Evolutionary conservation across 2,797 vertebrate species (phyloP), one percentile per base, ranked within the genome.

Genomic region (Ispidina picta): DNA sequence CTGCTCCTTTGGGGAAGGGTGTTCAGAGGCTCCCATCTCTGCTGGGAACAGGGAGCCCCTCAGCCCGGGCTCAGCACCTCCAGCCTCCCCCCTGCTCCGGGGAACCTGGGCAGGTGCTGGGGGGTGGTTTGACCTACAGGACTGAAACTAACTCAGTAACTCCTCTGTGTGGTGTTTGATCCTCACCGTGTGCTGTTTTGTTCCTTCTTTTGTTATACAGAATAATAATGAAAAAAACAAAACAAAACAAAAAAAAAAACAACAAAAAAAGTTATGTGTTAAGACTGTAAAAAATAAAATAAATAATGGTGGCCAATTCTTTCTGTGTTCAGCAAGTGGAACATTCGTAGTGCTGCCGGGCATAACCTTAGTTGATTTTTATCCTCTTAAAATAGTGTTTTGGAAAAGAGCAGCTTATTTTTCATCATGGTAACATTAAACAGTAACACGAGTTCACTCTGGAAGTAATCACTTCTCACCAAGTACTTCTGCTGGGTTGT

Each of bases 391-490:
- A 90, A 51, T 3, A 48, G 29, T 22, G 37, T 51, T 78, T 70
- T 69, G 84, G 78, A n/a, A 92, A 83, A 83, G 70, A 89, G 86
- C 75, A 83, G 62, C 60, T 91, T 55, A 10, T n/a, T 71, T 95
- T 75, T 90, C 66, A 66, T 90, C 33, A 31, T 54, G 73, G 65
- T 72, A 85, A 51, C 80, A 92, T 43, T 64, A 78, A 88, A 78
- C 60, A 71, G 78, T 85, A 64, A 74, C 72, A n/a, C 10, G 31
- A 28, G 63, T 85, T 92, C 3, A 8, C 60, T 95, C 52, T 21
- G 73, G 21, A 60, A 80, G 62, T 73, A 22, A 68, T 92, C 81
- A 49, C 85, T 86, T 82, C 37, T 79, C 55, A 56, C 28, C 25
- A 91, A 74, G 31, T 85, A 83, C 69, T 83, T 65, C 39, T 58